These are phyloP conservation scores for Myodes glareolus DNA, from an alignment of 2,113 vertebrate species.

Conservation along the genomic window DNA sequence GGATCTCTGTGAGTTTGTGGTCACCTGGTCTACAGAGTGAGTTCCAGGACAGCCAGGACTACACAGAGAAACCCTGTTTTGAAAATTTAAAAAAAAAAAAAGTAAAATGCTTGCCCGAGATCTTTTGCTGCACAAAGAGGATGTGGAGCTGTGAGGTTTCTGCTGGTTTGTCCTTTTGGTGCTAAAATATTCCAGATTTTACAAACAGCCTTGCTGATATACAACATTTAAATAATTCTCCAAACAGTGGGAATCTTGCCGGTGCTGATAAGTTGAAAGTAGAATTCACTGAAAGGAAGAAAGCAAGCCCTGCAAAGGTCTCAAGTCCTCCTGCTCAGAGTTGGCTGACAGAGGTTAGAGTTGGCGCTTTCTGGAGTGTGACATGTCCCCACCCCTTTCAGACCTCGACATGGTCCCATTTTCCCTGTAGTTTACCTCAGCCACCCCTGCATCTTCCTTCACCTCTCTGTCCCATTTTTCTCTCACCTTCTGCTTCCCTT, in stretches of 20 bases:
- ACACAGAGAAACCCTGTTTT: too few relatives aligned
- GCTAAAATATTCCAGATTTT: not conserved
- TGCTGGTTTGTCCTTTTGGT: not conserved
- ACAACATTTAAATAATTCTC: conserved; percentile 3
- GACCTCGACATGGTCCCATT: not conserved
- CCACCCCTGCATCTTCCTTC: not conserved
- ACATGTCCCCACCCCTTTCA: not conserved
- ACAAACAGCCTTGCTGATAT: not conserved
- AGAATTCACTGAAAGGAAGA: not conserved
- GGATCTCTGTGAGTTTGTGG: too few relatives aligned
- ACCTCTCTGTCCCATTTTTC: not conserved
- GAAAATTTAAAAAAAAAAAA: too few relatives aligned
- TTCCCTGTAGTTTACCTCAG: not conserved
- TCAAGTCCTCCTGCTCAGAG: not conserved
- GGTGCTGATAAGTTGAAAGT: not conserved
- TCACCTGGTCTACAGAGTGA: too few relatives aligned
- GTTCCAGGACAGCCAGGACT: too few relatives aligned
- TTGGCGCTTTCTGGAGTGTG: not conserved
- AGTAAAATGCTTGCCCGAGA: not conserved
- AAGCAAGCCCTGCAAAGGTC: not conserved
- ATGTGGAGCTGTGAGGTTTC: not conserved
- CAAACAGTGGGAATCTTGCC: not conserved
- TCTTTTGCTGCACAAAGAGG: not conserved
- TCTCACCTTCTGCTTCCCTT: not conserved
- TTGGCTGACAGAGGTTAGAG: not conserved